Evolutionary conservation across 2,113 vertebrate species (phyloP), one percentile per base, ranked within the genome.

Genomic region (Python bivittatus): DNA sequence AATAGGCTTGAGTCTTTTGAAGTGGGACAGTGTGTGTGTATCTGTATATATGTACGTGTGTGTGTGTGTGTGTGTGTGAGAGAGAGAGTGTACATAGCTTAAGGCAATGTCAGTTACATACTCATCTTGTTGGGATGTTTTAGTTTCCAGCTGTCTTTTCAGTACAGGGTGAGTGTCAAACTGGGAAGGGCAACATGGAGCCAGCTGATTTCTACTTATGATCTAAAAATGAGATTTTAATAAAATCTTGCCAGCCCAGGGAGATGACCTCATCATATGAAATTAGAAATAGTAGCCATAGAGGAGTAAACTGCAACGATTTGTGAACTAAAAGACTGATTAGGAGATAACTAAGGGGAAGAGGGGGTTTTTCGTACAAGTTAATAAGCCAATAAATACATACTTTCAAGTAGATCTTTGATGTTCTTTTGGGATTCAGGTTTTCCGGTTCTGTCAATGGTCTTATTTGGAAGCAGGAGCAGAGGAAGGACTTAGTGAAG

Each of bases 381-480:
- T 56, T 86, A 38, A 1, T 9, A 52, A 58, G 60, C 85, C 33
- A 92, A 60, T 84, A 64, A 89, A 89, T 33, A 29, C 22, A 8
- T 4, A 1, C 95, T 94, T 86, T 91, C 90, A 52, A 0, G 93
- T 95, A 95, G 95, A 20, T 94, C 94, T 52, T 93, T 92, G 91
- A 95, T 94, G 92, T 94, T 96, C 90, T 92, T 89, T 92, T 91
- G 96, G 92, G 92, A 91, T 95, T 96, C 86, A 94, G 84, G 89
- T n/a, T 83, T 88, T 88, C 92, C 93, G 93, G 58, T 91, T 94
- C 93, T 93, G 84, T 92, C 95, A 92, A 54, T 79, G 88, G 13
- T 90, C 96, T 94, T 85, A 91, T 89, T 88, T 0, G 3, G 38
- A 88, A 0, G 0, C 94, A 91, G 90, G 93, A 95, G 93, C 68